These are phyloP conservation scores for Poecilia wingei DNA, from an alignment of 2,797 vertebrate genomes.

Conservation along the genomic window DNA sequence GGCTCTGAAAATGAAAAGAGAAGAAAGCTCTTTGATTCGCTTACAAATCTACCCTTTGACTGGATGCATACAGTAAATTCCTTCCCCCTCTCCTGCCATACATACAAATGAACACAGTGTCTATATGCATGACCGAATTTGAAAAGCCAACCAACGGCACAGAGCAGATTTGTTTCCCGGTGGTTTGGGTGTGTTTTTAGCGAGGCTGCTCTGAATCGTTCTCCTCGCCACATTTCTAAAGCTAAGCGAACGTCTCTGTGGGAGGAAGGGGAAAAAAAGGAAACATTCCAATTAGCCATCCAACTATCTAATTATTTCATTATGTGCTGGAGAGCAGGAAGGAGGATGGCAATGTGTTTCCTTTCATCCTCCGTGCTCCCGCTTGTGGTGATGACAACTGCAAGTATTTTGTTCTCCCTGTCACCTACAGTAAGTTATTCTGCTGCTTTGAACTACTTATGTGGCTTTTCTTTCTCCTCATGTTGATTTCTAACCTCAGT, in stretches of 20 bases:
- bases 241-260: slow-evolving; percentile 47
- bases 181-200: slow-evolving; percentile 26
- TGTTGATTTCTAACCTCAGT: not conserved
- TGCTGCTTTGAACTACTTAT: slow-evolving; percentile 1
- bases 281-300: slow-evolving; percentile 66
- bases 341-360: slow-evolving; percentile 58
- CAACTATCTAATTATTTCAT: slow-evolving; percentile 78
- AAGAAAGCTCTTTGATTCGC: slow-evolving; percentile 48
- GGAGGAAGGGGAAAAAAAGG: slow-evolving; percentile 44
- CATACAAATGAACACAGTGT: slow-evolving; percentile 8
- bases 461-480: not conserved
- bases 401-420: slow-evolving; percentile 37
- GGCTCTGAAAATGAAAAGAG: slow-evolving; percentile 15
- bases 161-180: slow-evolving; percentile 19
- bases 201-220: slow-evolving; percentile 10
- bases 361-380: slow-evolving; percentile 36
- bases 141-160: slow-evolving; percentile 22
- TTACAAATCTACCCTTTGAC: slow-evolving; percentile 24
- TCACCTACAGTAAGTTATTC: not conserved
- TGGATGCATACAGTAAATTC: slow-evolving; percentile 7
- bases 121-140: not conserved
- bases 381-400: slow-evolving; percentile 53
- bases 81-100: not conserved
- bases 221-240: slow-evolving; percentile 25
- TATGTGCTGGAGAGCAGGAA: slow-evolving; percentile 67